Base-by-base conservation (phyloP, 2,888 invertebrate genomes). In the Heliconius ethilla region DNA sequence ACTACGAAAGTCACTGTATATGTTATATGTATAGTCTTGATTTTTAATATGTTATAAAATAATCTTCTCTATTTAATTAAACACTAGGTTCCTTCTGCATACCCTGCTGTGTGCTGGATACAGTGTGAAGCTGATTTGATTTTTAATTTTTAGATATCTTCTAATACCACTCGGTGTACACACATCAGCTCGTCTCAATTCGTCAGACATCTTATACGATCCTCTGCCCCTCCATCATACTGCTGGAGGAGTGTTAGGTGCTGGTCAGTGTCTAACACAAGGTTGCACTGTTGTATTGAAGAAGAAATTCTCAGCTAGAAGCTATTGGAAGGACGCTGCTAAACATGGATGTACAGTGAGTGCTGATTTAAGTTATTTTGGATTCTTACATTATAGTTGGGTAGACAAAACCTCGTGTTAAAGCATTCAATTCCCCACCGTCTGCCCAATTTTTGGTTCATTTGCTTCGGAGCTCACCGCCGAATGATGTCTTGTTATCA, bases 181-280 rank as follows among this genome's bases (percentile, higher is more conserved):
- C 85, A 95, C 94, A 63, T 96, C 97, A 90, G 92, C 96, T 25
- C 94, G 94, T 1, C 89, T 98, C 55, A 92, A 87, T 0, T 80
- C 89, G 0, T 84, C 92, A 0, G 99, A 99, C 87, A 93, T 98
- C 0, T 90, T 99, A 29, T 99, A 99, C 89, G 97, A 97, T 86
- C 96, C 98, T 0, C 94, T 99, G 77, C 99, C 99, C 0, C 95
- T 99, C 0, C 99, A 99, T 86, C 99, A 99, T 87, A 97, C 98
- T 0, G 98, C 98, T 0, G 99, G 99, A 1, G 98, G 99, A 0
- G 96, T 98, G 70, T 92, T 98, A 22, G 98, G 98, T 2, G 95
- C 96, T 3, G 98, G 98, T 0, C 97, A 97, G 86, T 95, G 96
- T 0, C 83, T 97, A n/a, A 90, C 96, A 40, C 95, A 94, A 86